Evolutionary conservation across 2,888 invertebrate genomes (phyloP).

Genomic region (Agrochola macilenta): DNA sequence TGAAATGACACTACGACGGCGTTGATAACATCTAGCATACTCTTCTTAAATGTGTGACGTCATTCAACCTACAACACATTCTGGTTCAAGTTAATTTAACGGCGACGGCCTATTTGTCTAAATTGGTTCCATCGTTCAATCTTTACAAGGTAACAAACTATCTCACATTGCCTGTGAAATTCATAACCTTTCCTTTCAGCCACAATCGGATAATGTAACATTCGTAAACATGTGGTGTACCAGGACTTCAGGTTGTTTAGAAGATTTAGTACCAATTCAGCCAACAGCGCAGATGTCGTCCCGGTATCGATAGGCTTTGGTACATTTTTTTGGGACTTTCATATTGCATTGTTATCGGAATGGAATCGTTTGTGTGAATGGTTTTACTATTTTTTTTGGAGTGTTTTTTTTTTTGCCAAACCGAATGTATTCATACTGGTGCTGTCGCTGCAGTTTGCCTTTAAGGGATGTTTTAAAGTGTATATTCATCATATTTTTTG

Average conservation of each 20-base stretch:
- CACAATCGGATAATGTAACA: slow-evolving; percentile 11
- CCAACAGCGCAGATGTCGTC: slow-evolving; percentile 44
- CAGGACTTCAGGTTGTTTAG: slow-evolving; percentile 31
- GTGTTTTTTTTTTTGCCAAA: not conserved
- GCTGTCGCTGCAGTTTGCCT: not conserved
- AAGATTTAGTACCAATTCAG: slow-evolving; percentile 54
- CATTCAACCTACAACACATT: not conserved
- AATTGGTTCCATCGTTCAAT: not conserved
- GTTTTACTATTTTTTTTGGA: slow-evolving; percentile 17
- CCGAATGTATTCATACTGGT: slow-evolving; percentile 4
- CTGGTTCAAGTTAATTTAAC: not conserved
- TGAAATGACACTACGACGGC: not conserved
- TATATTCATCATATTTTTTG: too few species aligned
- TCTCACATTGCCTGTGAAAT: not conserved
- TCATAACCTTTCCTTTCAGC: slow-evolving; percentile 6
- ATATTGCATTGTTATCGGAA: slow-evolving; percentile 56
- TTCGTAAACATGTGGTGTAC: slow-evolving; percentile 25
- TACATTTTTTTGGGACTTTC: slow-evolving; percentile 34
- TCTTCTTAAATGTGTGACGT: not conserved
- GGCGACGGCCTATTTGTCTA: not conserved
- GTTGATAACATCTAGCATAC: not conserved
- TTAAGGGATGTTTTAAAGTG: not conserved
- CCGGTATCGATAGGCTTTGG: slow-evolving; percentile 29
- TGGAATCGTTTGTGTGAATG: slow-evolving; percentile 43
- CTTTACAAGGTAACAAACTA: not conserved